Evolutionary conservation across 2,797 vertebrate species (phyloP).

Genomic region (Babyrousa celebensis): DNA sequence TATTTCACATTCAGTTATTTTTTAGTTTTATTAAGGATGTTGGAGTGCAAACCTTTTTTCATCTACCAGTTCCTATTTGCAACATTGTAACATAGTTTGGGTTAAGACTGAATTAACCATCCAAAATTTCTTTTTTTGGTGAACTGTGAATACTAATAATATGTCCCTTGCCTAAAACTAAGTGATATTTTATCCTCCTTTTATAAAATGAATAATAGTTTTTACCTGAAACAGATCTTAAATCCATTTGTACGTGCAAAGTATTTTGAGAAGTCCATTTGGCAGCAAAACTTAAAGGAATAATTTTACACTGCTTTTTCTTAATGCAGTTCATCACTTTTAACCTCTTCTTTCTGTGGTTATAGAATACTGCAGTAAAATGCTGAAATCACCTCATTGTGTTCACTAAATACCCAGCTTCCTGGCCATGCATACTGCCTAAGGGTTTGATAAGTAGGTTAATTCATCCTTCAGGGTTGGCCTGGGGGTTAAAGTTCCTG

Average conservation of each 20-base stretch:
- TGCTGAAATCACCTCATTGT: conserved; percentile 78
- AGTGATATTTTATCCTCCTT: conserved; percentile 59
- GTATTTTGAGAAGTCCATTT: conserved; percentile 67
- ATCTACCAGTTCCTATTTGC: conserved; percentile 28
- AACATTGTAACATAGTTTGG: conserved; percentile 29
- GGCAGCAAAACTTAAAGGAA: conserved; percentile 73
- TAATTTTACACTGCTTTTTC: conserved; percentile 69
- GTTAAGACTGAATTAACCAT: conserved; percentile 68
- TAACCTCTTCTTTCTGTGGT: conserved; percentile 62
- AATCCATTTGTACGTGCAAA: conserved; percentile 68
- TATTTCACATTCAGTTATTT: conserved; percentile 35
- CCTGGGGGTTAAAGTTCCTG: conserved; percentile 89
- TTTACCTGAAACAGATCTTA: conserved; percentile 81
- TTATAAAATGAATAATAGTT: conserved; percentile 63
- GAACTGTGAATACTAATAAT: conserved; percentile 63
- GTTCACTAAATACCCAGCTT: conserved; percentile 81
- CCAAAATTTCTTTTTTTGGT: conserved; percentile 21
- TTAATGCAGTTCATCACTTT: conserved; percentile 68
- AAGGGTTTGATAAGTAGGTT: conserved; percentile 89
- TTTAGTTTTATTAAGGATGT: conserved; percentile 54
- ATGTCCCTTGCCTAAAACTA: conserved; percentile 46
- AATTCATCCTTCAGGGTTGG: conserved; percentile 90
- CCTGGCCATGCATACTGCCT: conserved; percentile 85
- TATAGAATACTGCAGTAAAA: conserved; percentile 64
- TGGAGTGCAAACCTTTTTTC: conserved; percentile 53